Base-by-base conservation (phyloP, 2,888 invertebrate genomes). In the Plemyria rubiginata region DNA sequence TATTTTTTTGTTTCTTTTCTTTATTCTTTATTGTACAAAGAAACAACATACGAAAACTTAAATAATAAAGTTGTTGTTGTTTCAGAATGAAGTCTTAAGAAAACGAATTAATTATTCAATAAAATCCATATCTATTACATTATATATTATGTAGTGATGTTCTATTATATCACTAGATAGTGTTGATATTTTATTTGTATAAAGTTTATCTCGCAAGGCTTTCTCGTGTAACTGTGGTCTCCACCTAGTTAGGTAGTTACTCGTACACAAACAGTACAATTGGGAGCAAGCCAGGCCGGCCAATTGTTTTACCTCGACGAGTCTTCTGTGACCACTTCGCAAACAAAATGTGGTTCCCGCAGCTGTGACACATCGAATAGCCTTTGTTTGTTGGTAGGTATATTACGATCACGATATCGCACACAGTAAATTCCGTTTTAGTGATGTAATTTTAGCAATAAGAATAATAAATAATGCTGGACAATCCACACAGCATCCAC, bases 261-360 rank as follows among this genome's bases (percentile, higher is more conserved):
- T 67, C 56, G 62, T 43, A 67, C 64, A 70, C 58, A 55, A 73
- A 70, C 64, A 66, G 70, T 54, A 70, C 76, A 62, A 66, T 62
- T 64, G 64, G 71, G 54, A 51, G 60, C 57, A 62, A 55, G 74
- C 70, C 72, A 73, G 75, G 68, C 68, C 57, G 67, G 74, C 65
- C 80, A 75, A 81, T 82, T 82, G 80, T 80, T 81, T 80, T 74
- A 77, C 76, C 74, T 75, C 72, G 70, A 78, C 73, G 71, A 72
- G 68, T 70, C 78, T 78, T 81, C 80, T 80, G 82, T 75, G 73
- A 75, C 66, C 71, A 72, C 63, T 73, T 68, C 63, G 68, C 75
- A 77, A 78, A 82, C 80, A 78, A 75, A 72, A 74, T 76, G 73
- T 67, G 71, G 70, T 61, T 59, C 58, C 49, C 60, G 58, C 60